Evolutionary conservation across 2,888 invertebrate genomes (phyloP).

Genomic region (Pandemis heparana): DNA sequence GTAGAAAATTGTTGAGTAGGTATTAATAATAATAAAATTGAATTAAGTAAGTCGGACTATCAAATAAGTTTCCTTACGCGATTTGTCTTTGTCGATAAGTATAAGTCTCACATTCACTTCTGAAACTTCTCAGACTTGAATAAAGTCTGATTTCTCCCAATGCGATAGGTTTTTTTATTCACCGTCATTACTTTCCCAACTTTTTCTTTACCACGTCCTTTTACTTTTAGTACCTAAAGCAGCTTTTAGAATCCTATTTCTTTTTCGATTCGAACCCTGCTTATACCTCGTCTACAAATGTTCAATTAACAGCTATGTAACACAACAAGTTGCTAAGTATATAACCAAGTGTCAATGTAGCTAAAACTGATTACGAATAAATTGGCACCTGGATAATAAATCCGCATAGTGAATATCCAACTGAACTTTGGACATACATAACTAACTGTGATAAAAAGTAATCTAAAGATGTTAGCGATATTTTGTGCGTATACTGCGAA

Average conservation of each 20-base stretch:
- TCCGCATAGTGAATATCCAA: conserved; percentile 28
- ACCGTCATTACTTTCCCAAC: conserved; percentile 20
- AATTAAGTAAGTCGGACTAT: not conserved
- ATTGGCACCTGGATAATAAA: conserved; percentile 40
- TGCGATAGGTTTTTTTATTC: conserved; percentile 47
- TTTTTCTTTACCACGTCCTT: conserved; percentile 29
- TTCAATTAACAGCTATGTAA: conserved; percentile 35
- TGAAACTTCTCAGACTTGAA: conserved; percentile 49
- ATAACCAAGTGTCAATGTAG: conserved; percentile 34
- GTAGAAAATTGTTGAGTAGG: not conserved
- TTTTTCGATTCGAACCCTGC: not conserved
- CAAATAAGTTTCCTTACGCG: not conserved
- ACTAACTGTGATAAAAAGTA: not conserved
- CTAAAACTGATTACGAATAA: conserved; percentile 38
- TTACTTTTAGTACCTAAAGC: conserved; percentile 34
- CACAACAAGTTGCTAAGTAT: conserved; percentile 34
- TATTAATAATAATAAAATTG: not conserved
- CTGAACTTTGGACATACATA: conserved; percentile 26
- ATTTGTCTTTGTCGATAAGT: conserved; percentile 10
- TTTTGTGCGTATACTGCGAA: too few species aligned
- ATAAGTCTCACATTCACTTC: conserved; percentile 35
- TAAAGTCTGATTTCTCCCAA: conserved; percentile 38
- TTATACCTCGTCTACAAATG: conserved; percentile 6
- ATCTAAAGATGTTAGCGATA: not conserved
- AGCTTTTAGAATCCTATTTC: conserved; percentile 7